Evolutionary conservation across 2,113 vertebrate genomes (phyloP), one percentile per base, ranked within the genome.

Genomic region (Sorex fumeus): DNA sequence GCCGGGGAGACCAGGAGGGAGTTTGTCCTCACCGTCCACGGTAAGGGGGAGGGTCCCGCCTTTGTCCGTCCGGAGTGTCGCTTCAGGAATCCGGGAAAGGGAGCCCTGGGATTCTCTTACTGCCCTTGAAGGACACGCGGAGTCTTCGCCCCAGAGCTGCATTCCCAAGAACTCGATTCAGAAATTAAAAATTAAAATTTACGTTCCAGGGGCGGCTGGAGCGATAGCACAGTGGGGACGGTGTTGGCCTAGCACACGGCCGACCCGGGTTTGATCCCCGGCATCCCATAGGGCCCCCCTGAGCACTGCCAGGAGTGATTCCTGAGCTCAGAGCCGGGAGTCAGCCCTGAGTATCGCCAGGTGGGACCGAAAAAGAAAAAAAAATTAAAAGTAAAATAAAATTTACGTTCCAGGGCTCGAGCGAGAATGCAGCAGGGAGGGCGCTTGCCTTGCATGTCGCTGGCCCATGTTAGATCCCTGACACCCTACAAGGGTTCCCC

Each of bases 1-100:
- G 99, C 98, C 32, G 99, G 99, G 86, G 97, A 98, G 89, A 99
- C 97, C 18, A 98, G 98, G 13, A 98, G 98, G 66, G 98, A 99
- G 97, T 99, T 99, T 96, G 78, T 98, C 93, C 97, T 99, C 87
- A 97, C 97, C 85, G 98, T 99, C 12, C 98, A 99, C 21, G 99
- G 99, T 99, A 98, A 95, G 70, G 40, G 40, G 40, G n/a, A n/a
- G n/a, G n/a, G n/a, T n/a, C 40, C 40, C 40, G 40, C 40, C 40
- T 7, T 40, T 7, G 40, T 7, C 40, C 3, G 4, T 3, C 40
- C 40, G 7, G 4, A 40, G 4, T 40, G 40, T 3, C 40, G 4
- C 40, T 79, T 57, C 28, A n/a, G 47, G 28, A 67, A 3, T 75
- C 19, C 60, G 53, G 9, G n/a, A 82, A 93, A 57, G 83, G 43